phyloP scores from a whole-genome alignment of 2,797 vertebrate genomes.

The Ptychadena robeensis region DNA sequence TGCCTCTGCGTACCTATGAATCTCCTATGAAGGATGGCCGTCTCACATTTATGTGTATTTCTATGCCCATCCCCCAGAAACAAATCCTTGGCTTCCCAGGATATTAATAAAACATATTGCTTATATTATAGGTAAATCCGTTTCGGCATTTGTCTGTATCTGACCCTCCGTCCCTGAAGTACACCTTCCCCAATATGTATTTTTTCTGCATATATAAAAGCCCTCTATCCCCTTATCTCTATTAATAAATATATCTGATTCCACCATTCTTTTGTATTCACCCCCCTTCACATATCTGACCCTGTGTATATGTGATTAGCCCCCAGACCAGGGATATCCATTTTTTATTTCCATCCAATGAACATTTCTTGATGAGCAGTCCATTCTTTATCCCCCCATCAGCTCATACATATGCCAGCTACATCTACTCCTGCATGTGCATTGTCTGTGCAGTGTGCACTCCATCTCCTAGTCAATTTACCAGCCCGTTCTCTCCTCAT shows the following conservation, averaged over 20 bases:
- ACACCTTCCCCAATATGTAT: neutral
- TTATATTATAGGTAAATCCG: no score
- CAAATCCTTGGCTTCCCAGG: neutral
- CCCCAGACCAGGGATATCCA: neutral
- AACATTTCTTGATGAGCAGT: neutral
- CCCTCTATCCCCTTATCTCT: no score
- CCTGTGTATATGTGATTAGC: neutral
- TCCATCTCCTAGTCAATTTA: neutral
- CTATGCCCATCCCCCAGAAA: neutral
- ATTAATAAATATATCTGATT: neutral
- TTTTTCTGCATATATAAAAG: neutral
- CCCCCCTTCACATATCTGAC: neutral
- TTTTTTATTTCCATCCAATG: neutral
- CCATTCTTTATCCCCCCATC: neutral
- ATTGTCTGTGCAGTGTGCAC: constrained; percentile 10
- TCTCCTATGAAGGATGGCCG: neutral
- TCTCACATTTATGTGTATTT: neutral
- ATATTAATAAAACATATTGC: neutral
- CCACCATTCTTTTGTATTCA: neutral
- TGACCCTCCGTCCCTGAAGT: neutral
- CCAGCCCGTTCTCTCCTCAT: constrained; percentile 7
- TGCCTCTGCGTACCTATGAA: neutral
- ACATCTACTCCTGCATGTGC: constrained; percentile 2
- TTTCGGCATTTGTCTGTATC: no score
- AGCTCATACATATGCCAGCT: neutral